Evolutionary conservation across 1,140 invertebrate genomes (phyloP).

Genomic region (Periplaneta americana): DNA sequence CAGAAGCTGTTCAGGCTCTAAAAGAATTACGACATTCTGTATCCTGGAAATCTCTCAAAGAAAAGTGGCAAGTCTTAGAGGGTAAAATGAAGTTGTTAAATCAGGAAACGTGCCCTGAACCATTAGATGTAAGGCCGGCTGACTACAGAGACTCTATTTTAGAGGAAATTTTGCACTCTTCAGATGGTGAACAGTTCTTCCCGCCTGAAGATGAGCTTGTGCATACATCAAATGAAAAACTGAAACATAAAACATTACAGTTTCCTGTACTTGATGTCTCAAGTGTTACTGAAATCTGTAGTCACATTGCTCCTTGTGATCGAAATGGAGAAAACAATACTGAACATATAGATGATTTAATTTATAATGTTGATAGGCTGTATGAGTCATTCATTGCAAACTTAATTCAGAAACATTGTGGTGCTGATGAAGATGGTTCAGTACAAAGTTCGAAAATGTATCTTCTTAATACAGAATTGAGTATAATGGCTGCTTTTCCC

Average conservation of each 20-base stretch:
- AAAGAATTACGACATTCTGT: conserved; percentile 7
- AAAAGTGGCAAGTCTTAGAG: conserved; percentile 15
- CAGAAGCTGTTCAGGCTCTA: conserved; percentile 7
- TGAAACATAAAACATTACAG: neutral
- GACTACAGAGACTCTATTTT: neutral
- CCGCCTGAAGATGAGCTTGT: neutral
- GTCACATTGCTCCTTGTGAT: neutral
- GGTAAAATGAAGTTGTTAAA: conserved; percentile 1
- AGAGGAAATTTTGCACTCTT: too few species aligned
- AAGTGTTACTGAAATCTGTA: neutral
- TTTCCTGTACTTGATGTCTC: neutral
- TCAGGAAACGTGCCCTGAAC: neutral
- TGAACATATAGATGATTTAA: neutral
- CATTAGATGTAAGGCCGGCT: neutral
- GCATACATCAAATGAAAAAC: neutral
- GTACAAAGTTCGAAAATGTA: neutral
- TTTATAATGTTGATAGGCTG: neutral
- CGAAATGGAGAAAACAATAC: neutral
- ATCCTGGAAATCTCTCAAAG: conserved; percentile 4
- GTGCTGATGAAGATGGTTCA: neutral
- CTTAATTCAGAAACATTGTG: neutral
- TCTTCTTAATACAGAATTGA: neutral
- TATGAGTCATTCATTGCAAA: neutral
- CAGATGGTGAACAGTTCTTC: too few species aligned
- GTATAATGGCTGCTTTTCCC: neutral